Base-by-base conservation (phyloP, 1,140 invertebrate species). In the Melanaphis sacchari region DNA sequence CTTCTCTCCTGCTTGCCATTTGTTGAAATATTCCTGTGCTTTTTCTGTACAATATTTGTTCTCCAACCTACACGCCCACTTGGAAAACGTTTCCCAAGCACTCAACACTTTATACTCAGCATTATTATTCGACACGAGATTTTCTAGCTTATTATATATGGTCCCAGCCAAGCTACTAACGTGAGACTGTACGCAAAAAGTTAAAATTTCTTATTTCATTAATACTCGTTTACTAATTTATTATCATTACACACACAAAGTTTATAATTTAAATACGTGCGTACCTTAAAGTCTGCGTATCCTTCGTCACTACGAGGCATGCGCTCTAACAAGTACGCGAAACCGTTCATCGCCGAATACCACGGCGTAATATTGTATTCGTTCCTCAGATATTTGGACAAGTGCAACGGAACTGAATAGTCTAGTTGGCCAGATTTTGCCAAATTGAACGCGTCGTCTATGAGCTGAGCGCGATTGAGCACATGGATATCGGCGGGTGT, bases 371-470 rank as follows among this genome's bases (percentile, higher is more conserved):
- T 97, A 43, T 97, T 97, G 18, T 96, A 96, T 95, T 98, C 98
- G 91, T 97, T 96, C 0, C 94, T 95, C 59, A 94, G 81, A 81
- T 93, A 93, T 46, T 93, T 94, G n/a, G 93, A 52, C 52, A 94
- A 46, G 24, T 38, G 76, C 59, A 94, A 38, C 7, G 93, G 46
- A 24, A 94, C 88, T 15, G 84, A 36, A 81, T 94, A 94, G 11
- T 87, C n/a, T 9, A 94, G 41, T 31, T 87, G 76, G 38, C 93
- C 94, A 2, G 96, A 96, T 94, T 96, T 96, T 0, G 97, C 97
- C 85, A 98, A 95, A 94, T 97, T 97, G 94, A 98, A 96, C 0
- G 97, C 96, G 95, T 99, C 98, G 94, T 98, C 97, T 22, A 99
- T 96, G 1, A 99, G 95, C 94, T 98, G 97, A 0, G 97, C 98